phyloP scores from a whole-genome alignment of 2,113 vertebrate genomes.

The Hassar affinis region DNA sequence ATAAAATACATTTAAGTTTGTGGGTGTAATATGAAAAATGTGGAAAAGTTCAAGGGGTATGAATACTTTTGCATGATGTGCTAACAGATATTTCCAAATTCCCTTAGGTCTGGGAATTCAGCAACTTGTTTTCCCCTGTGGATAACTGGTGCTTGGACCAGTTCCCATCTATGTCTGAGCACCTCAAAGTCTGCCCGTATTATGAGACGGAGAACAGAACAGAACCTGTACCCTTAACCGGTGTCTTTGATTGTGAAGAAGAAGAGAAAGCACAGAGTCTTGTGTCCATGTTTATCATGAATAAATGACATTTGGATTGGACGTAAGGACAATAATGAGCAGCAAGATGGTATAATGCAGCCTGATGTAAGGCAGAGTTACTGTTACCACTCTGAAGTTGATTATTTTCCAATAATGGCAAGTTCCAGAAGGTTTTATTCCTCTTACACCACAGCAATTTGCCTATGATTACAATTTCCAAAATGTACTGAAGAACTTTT shows the following conservation, averaged over 20 bases:
- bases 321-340: neutral
- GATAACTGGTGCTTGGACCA: slow-evolving; percentile 78
- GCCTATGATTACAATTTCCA: neutral
- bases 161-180: slow-evolving; percentile 77
- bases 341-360: neutral
- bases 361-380: neutral
- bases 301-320: slow-evolving; percentile 23
- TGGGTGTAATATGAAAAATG: no score
- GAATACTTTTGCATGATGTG: neutral
- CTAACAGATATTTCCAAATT: slow-evolving; percentile 17
- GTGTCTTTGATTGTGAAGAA: slow-evolving; percentile 62
- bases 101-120: slow-evolving; percentile 86
- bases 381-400: neutral
- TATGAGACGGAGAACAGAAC: slow-evolving; percentile 75
- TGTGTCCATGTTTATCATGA: slow-evolving; percentile 68
- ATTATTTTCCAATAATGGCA: neutral
- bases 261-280: slow-evolving; percentile 60
- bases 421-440: neutral
- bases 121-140: slow-evolving; percentile 85
- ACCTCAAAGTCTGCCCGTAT: slow-evolving; percentile 84
- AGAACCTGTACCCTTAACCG: slow-evolving; percentile 76
- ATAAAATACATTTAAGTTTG: no score
- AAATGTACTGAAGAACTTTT: neutral
- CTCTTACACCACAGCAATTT: neutral
- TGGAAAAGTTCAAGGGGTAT: no score